Evolutionary conservation across 2,888 invertebrate genomes (phyloP), one percentile per base, ranked within the genome.

Genomic region (Rambutsinella grinnellia): DNA sequence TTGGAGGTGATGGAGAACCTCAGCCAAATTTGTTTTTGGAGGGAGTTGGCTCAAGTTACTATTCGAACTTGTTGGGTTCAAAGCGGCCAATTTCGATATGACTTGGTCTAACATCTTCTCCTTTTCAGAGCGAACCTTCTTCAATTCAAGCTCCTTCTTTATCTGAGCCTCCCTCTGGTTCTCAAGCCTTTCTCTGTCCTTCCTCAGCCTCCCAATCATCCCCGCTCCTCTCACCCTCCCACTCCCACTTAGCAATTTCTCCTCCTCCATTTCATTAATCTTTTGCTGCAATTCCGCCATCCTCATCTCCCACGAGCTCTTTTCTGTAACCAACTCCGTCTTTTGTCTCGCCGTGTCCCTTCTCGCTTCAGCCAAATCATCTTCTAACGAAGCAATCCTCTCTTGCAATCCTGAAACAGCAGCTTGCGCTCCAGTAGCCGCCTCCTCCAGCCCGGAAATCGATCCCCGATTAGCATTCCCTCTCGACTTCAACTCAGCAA

Each of bases 301-400:
- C 86, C 93, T 93, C 21, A 96, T 93, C 87, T 96, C 95, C 85
- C 93, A 93, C 2, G 93, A 90, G 23, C 95, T 95, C 77, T 93
- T 91, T 86, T 96, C 95, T 46, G 95, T 95, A 46, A 95, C 92
- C n/a, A 95, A 89, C 86, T 96, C 95, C 0, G 95, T 95, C 87
- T 94, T 95, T 1, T 94, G 88, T 85, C 94, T 93, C 46, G 94
- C 94, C 19, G 92, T 90, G 85, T 95, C 93, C 65, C 96, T 87
- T 65, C 94, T 90, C 0, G 95, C 90, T 85, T 96, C 95, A 49
- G 94, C 94, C 36, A 96, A 88, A 86, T 96, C 95, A 86, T 96
- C 96, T 86, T 96, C 95, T 85, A 96, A 89, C 80, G 93, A 92
- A 72, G 93, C 92, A 78, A 95, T 90, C 87, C 95, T 94, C 85